phyloP scores from a whole-genome alignment of 1,140 invertebrate species.

The Drosophila pandora region DNA sequence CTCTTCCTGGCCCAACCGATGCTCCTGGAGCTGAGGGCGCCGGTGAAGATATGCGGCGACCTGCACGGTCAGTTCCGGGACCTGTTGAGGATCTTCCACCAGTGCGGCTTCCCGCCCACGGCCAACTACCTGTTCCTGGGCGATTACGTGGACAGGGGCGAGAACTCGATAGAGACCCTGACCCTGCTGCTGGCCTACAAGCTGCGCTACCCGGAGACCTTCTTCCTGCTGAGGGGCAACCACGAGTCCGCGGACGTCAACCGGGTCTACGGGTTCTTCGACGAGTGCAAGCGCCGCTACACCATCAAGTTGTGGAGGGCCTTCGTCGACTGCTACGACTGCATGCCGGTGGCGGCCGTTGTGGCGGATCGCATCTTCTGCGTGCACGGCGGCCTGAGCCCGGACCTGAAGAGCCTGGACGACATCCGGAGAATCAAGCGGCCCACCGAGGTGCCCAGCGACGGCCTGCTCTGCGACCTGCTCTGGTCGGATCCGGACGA shows the following conservation, averaged over 20 bases:
- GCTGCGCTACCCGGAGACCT: slow-evolving; percentile 30
- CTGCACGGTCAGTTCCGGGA: slow-evolving; percentile 40
- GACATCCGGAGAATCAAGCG: slow-evolving; percentile 99
- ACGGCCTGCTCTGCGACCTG: slow-evolving; percentile 99
- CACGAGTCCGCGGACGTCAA: slow-evolving; percentile 89
- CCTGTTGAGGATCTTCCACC: slow-evolving; percentile 38
- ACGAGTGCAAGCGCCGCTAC: slow-evolving; percentile 46
- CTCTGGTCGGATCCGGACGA: slow-evolving; percentile 95
- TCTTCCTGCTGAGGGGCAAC: slow-evolving; percentile 80
- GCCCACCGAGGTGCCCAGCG: slow-evolving; percentile 99
- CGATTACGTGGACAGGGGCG: slow-evolving; percentile 42
- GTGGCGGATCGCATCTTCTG: slow-evolving; percentile 99
- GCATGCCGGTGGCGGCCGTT: slow-evolving; percentile 97
- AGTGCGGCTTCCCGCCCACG: slow-evolving; percentile 20
- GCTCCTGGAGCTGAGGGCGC: slow-evolving; percentile 36
- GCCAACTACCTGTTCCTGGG: slow-evolving; percentile 46
- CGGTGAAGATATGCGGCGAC: slow-evolving; percentile 47
- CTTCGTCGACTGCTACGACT: slow-evolving; percentile 90
- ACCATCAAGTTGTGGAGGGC: slow-evolving; percentile 61
- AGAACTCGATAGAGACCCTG: slow-evolving; percentile 30
- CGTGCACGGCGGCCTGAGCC: slow-evolving; percentile 98
- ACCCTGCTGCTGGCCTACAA: slow-evolving; percentile 35
- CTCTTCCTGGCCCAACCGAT: slow-evolving; percentile 41
- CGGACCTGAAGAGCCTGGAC: slow-evolving; percentile 99
- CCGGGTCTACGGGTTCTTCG: slow-evolving; percentile 37